Evolutionary conservation across 2,797 vertebrate species (phyloP).

Genomic region (Hemibagrus guttatus): DNA sequence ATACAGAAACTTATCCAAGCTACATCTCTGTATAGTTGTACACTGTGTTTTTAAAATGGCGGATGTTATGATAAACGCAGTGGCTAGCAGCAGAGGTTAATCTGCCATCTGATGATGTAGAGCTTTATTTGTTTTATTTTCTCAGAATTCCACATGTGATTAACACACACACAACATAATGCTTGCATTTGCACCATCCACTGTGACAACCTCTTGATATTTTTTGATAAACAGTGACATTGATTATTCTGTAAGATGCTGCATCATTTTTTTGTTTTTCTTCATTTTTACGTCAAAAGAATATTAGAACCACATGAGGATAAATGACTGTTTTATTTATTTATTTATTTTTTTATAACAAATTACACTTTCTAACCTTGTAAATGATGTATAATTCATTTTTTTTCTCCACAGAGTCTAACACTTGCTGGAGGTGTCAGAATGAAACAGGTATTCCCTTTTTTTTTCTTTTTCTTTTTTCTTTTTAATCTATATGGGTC

Average conservation of each 20-base stretch:
- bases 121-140: not conserved
- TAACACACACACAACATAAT: not conserved
- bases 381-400: slow-evolving; percentile 39
- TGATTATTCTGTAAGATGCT: too few relatives aligned
- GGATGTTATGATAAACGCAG: not conserved
- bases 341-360: not conserved
- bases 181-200: not conserved
- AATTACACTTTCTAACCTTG: slow-evolving; percentile 37
- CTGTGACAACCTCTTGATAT: too few relatives aligned
- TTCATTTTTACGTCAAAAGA: too few relatives aligned
- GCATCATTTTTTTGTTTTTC: too few relatives aligned
- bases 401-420: slow-evolving; percentile 72
- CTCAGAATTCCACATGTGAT: not conserved
- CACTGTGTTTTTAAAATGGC: not conserved
- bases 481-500: not conserved
- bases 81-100: not conserved
- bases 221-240: not conserved
- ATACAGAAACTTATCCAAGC: not conserved
- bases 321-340: not conserved
- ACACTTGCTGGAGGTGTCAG: slow-evolving; percentile 84
- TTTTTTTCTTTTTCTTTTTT: too few relatives aligned
- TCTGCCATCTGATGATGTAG: not conserved
- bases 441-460: slow-evolving; percentile 79
- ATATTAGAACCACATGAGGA: not conserved
- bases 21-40: not conserved